Evolutionary conservation across 37 sponge, comb jelly and placozoan genomes (phyloP).

Genomic region (Haliclona indistincta): DNA sequence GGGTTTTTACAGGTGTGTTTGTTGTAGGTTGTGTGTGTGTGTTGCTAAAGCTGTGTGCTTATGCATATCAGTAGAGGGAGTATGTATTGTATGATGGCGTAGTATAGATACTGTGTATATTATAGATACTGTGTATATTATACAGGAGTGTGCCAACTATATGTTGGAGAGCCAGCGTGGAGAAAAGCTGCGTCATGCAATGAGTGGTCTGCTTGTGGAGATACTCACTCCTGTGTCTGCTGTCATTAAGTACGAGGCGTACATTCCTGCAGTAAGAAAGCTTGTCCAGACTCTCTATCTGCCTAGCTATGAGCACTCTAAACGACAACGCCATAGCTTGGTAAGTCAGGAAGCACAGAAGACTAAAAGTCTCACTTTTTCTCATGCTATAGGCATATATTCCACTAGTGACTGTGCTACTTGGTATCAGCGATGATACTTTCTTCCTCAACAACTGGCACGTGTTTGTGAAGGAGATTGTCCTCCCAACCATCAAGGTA

Average conservation of each 20-base stretch:
- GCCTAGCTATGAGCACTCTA: conserved; percentile 77
- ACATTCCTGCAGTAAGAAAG: conserved; percentile 87
- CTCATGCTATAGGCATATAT: conserved; percentile 60
- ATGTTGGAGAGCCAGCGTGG: conserved; percentile 61
- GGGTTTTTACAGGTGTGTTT: conserved; percentile 90
- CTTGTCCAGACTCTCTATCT: conserved; percentile 86
- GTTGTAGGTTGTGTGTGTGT: too few relatives aligned
- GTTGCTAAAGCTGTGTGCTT: conserved; percentile 4
- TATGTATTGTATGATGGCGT: background rate
- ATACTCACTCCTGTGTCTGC: conserved; percentile 88
- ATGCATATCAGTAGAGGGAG: conserved; percentile 10
- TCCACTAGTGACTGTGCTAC: conserved; percentile 91
- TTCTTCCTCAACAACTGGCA: conserved; percentile 96
- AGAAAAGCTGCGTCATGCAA: conserved; percentile 76
- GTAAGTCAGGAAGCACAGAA: conserved; percentile 28
- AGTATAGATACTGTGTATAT: background rate
- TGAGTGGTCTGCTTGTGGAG: conserved; percentile 85
- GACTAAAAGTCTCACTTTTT: background rate
- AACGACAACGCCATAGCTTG: conserved; percentile 53
- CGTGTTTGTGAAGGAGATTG: conserved; percentile 64
- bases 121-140: background rate
- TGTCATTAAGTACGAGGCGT: conserved; percentile 85
- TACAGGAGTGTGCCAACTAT: conserved; percentile 79
- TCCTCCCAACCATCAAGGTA: conserved; percentile 85
- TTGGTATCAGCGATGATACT: conserved; percentile 83